Conservation (phyloP, 2,113 vertebrate genomes). For the Cheilinus undulatus region DNA sequence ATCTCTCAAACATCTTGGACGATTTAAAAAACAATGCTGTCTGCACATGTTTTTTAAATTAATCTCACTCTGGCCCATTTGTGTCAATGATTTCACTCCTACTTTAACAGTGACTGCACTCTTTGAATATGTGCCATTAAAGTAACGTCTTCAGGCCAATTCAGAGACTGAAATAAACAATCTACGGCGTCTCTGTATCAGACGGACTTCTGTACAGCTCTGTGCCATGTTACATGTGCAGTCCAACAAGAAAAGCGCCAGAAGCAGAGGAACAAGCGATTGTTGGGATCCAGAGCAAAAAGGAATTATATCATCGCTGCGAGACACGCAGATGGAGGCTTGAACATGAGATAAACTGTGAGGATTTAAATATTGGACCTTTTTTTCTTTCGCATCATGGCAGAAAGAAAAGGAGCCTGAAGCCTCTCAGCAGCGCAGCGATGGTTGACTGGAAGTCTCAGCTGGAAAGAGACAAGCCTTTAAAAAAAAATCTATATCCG, state of each 20-base stretch:
- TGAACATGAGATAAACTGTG: constrained; percentile 51
- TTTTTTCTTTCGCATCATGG: constrained; percentile 39
- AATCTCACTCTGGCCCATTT: background rate
- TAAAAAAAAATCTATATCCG: constrained; percentile 35
- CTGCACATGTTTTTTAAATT: background rate
- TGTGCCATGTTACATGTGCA: constrained; percentile 10
- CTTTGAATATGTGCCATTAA: constrained; percentile 22
- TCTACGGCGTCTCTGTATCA: constrained; percentile 44
- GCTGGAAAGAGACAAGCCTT: constrained; percentile 44
- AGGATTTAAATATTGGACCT: constrained; percentile 59
- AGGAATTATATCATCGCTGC: constrained; percentile 45
- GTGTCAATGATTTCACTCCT: constrained; percentile 13
- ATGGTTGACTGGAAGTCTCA: constrained; percentile 51
- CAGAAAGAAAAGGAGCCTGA: constrained; percentile 2
- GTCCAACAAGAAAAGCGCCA: constrained; percentile 22
- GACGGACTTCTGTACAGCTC: constrained; percentile 26
- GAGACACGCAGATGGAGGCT: constrained; percentile 61
- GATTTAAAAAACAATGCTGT: background rate
- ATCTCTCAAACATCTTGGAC: background rate
- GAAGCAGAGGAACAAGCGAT: constrained; percentile 33
- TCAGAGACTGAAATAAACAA: constrained; percentile 24
- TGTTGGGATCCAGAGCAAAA: constrained; percentile 37
- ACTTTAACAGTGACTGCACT: constrained; percentile 14
- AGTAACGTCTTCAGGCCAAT: constrained; percentile 47
- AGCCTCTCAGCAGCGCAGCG: constrained; percentile 42